These are phyloP conservation scores for Philaenus spumarius DNA, from an alignment of 1,140 invertebrate species.

Conservation along the genomic window DNA sequence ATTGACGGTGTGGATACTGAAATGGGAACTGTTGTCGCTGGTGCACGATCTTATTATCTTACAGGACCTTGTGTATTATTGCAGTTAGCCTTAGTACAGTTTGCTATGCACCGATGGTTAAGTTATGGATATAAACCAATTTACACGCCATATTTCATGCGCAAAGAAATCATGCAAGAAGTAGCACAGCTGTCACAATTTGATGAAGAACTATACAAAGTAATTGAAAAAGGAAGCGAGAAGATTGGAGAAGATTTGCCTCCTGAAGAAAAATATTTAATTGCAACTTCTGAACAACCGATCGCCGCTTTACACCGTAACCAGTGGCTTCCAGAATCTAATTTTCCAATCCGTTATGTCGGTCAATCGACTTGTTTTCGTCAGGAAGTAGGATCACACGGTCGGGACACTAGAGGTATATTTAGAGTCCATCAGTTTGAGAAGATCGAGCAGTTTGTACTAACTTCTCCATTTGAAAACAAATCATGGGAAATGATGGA, in stretches of 20 bases:
- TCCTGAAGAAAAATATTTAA: constrained; percentile 96
- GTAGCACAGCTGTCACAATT: constrained; percentile 99
- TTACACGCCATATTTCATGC: constrained; percentile 99
- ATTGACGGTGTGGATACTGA: constrained; percentile 97
- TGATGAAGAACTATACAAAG: constrained; percentile 99
- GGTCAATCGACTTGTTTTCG: constrained; percentile 97
- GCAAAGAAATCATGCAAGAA: constrained; percentile 98
- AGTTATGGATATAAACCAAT: constrained; percentile 80
- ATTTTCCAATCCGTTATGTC: constrained; percentile 86
- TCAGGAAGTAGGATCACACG: constrained; percentile 99
- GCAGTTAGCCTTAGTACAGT: constrained; percentile 90
- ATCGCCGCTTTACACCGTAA: constrained; percentile 97
- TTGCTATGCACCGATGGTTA: constrained; percentile 67
- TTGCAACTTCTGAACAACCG: constrained; percentile 98
- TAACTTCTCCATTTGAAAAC: constrained; percentile 94
- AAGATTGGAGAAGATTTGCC: constrained; percentile 63
- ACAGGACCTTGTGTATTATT: constrained; percentile 83
- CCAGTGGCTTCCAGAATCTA: constrained; percentile 87
- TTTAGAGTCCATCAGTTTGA: constrained; percentile 99
- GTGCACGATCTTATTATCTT: constrained; percentile 93
- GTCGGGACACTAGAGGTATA: constrained; percentile 96
- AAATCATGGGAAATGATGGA: constrained; percentile 99
- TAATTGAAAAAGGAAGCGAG: constrained; percentile 89
- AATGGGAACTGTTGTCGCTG: constrained; percentile 83
- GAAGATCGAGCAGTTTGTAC: constrained; percentile 97